Base-by-base conservation (phyloP, 1,140 invertebrate genomes). In the Procambarus clarkii region DNA sequence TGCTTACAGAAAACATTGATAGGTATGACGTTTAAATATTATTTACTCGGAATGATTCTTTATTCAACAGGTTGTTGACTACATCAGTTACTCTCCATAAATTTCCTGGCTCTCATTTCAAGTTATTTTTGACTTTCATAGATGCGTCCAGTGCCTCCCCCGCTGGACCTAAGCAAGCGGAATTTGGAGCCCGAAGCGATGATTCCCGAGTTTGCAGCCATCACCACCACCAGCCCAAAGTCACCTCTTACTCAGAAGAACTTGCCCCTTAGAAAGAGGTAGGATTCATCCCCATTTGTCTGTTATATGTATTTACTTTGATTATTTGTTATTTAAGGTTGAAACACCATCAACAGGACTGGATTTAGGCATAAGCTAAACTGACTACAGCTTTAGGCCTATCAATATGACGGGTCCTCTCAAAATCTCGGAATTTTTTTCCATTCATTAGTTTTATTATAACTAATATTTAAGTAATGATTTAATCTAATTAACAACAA, bases 231-330 rank as follows among this genome's bases (percentile, higher is more conserved):
- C 90, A 93, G 87, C 77, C 92, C 88, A 45, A 93, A 78, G 54
- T 93, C 91, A 50, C 93, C 92, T 15, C 88, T 93, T 46, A 90
- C 92, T 54, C 91, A 93, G 82, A 93, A 93, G 86, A 93, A 88
- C 80, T 90, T 93, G 11, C 93, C 93, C 18, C 88, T 93, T 60
- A 92, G 93, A 86, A 93, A 93, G 93, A 91, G 93, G 93, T 93
- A 64, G 46, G 92, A 15, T 34, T 34, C 34, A 34, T 34, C 34
- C 34, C 34, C 34, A 34, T 34, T 34, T 34, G 34, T 34, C 34
- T 34, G 34, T 34, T 34, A 34, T 34, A 34, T 34, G 34, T 34
- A 34, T 34, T 34, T 34, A 34, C 34, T 34, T 34, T 34, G 34
- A 34, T 34, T 34, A 34, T 34, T 34, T 34, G 34, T 34, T 34